Evolutionary conservation across 2,797 vertebrate genomes (phyloP).

Genomic region (Neosalanx taihuensis): DNA sequence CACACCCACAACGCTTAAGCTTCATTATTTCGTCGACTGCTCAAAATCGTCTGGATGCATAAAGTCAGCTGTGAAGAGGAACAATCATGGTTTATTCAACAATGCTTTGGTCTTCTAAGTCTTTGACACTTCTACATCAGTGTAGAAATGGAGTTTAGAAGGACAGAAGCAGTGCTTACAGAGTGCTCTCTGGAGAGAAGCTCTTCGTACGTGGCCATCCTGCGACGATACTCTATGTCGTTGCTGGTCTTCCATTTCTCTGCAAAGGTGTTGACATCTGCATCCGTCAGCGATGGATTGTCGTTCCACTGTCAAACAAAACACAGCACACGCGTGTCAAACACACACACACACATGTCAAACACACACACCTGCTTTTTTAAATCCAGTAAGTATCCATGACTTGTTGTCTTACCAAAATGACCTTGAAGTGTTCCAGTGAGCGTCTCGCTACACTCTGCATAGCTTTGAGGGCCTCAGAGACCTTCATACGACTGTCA

Average conservation of each 20-base stretch:
- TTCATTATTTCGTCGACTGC: constrained; percentile 28
- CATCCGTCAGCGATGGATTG: constrained; percentile 34
- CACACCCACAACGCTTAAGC: background rate
- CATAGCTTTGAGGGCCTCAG: constrained; percentile 24
- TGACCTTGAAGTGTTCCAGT: constrained; percentile 38
- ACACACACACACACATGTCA: background rate
- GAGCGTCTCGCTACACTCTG: constrained; percentile 29
- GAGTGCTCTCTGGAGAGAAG: constrained; percentile 49
- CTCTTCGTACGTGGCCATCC: constrained; percentile 36
- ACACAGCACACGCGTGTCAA: constrained; percentile 20
- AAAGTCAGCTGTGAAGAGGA: constrained; percentile 50
- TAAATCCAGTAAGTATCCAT: background rate
- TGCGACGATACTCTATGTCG: constrained; percentile 36
- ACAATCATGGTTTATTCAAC: constrained; percentile 3
- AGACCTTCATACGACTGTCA: constrained; percentile 43
- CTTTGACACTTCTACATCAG: background rate
- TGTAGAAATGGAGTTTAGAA: background rate
- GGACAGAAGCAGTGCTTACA: constrained; percentile 37
- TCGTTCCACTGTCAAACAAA: constrained; percentile 42
- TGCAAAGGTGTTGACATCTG: constrained; percentile 28
- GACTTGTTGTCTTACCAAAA: constrained; percentile 50
- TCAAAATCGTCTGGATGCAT: constrained; percentile 52
- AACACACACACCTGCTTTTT: background rate
- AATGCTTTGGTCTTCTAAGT: background rate
- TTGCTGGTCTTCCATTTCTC: constrained; percentile 40